A percentile compares a stretch with the other conserved stretches of the same genome.
Evolutionary conservation across 2,888 invertebrate species (phyloP).

Genomic region (Seira musarum): DNA sequence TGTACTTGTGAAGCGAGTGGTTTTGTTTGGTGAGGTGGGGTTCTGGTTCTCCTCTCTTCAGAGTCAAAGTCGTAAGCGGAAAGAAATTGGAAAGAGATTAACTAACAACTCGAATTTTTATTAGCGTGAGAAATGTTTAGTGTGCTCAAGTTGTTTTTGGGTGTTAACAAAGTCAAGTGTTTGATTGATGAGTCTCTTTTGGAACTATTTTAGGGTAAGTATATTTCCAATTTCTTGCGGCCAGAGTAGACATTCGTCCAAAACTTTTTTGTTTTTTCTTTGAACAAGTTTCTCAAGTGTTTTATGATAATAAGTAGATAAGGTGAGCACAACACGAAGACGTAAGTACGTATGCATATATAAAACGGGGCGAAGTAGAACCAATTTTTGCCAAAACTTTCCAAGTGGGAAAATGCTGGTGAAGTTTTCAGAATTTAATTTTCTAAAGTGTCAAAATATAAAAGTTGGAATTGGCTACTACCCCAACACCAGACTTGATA

Average conservation of each 20-base stretch:
- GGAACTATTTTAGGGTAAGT: not conserved
- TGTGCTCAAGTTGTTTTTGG: too few species aligned
- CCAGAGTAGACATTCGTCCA: not conserved
- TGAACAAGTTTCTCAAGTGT: not conserved
- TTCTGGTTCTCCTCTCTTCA: too few species aligned
- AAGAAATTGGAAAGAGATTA: not conserved
- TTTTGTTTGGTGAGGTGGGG: not conserved
- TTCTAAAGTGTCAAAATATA: not conserved
- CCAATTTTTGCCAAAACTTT: not conserved
- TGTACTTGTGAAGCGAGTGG: not conserved
- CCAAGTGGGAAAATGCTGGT: not conserved
- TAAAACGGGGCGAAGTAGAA: too few species aligned
- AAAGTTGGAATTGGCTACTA: not conserved
- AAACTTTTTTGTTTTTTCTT: not conserved
- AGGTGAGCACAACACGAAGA: too few species aligned
- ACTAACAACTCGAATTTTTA: not conserved
- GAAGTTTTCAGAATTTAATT: not conserved
- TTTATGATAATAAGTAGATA: not conserved
- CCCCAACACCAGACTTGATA: too few species aligned
- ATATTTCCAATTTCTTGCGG: too few species aligned
- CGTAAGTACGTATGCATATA: too few species aligned
- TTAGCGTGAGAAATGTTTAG: not conserved
- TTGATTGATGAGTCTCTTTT: not conserved
- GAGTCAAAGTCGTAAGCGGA: too few species aligned
- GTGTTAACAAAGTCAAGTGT: not conserved